Conservation (phyloP, 2,113 vertebrate species). For the Oryzias curvinotus region DNA sequence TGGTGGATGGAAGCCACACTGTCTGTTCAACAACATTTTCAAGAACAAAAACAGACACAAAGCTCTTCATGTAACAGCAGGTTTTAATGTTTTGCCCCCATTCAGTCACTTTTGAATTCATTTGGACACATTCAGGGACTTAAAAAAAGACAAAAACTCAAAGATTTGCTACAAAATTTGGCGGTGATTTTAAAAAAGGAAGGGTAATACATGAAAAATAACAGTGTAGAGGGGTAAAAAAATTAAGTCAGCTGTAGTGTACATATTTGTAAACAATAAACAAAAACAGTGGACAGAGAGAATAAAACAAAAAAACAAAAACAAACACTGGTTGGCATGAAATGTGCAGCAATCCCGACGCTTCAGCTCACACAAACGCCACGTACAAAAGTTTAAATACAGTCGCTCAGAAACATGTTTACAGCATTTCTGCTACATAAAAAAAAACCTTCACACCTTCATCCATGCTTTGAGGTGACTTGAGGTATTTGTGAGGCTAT, state of each 20-base stretch:
- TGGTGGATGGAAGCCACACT: conserved; percentile 13
- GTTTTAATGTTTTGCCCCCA: conserved; percentile 74
- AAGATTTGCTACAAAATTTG: conserved; percentile 71
- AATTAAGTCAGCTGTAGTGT: conserved; percentile 73
- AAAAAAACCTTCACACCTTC: conserved; percentile 44
- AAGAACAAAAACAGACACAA: background rate
- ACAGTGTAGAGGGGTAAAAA: conserved; percentile 54
- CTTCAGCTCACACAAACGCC: conserved; percentile 37
- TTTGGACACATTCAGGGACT: conserved; percentile 71
- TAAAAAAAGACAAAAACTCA: conserved; percentile 67
- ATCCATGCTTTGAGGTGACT: conserved; percentile 76
- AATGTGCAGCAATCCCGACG: conserved; percentile 50
- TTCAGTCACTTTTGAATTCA: conserved; percentile 75
- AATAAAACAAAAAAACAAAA: conserved; percentile 36
- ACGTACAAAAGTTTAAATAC: conserved; percentile 45
- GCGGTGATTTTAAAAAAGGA: conserved; percentile 38
- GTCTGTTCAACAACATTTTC: background rate
- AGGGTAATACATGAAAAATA: conserved; percentile 46
- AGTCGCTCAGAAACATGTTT: conserved; percentile 47
- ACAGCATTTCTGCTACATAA: conserved; percentile 72
- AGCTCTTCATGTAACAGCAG: conserved; percentile 30
- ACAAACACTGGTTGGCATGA: conserved; percentile 65
- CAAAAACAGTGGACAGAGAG: conserved; percentile 42
- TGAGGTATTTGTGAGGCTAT: conserved; percentile 77
- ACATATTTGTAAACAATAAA: conserved; percentile 75